Percentiles rank a stretch among this genome's conserved stretches.
Evolutionary conservation across 1,140 invertebrate genomes (phyloP).

Genomic region (Pogonomyrmex californicus): DNA sequence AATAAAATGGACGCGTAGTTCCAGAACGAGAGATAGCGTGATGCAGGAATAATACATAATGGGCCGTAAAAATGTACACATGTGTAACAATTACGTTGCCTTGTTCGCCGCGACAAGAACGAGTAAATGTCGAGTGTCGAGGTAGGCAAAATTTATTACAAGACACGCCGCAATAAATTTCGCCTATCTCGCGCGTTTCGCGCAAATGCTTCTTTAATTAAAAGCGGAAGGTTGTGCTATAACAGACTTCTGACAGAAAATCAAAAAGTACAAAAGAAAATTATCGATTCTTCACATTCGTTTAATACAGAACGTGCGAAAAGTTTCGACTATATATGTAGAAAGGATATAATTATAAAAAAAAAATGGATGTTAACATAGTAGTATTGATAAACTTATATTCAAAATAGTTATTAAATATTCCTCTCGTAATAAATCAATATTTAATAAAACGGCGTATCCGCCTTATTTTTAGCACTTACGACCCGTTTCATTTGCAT

Average conservation of each 20-base stretch:
- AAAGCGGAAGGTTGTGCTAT: slow-evolving; percentile 67
- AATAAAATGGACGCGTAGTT: slow-evolving; percentile 65
- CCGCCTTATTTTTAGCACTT: background rate
- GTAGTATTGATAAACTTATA: background rate
- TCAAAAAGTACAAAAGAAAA: slow-evolving; percentile 34
- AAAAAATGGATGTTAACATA: background rate
- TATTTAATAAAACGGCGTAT: background rate
- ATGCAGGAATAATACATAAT: slow-evolving; percentile 60
- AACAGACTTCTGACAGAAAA: slow-evolving; percentile 62
- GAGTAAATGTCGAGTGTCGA: slow-evolving; percentile 67
- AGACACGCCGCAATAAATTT: slow-evolving; percentile 71
- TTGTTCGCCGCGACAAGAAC: slow-evolving; percentile 30
- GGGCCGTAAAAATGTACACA: slow-evolving; percentile 60
- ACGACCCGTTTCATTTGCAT: background rate
- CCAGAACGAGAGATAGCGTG: slow-evolving; percentile 58
- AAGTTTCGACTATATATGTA: background rate
- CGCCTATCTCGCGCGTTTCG: slow-evolving; percentile 66
- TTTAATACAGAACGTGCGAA: background rate
- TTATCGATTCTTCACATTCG: background rate
- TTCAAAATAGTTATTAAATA: background rate
- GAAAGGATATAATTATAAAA: no score
- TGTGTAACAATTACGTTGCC: slow-evolving; percentile 73
- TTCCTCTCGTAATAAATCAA: background rate
- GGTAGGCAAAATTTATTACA: slow-evolving; percentile 72
- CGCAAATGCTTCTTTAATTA: slow-evolving; percentile 74